phyloP scores from a whole-genome alignment of 2,113 vertebrate genomes.

The Ardeotis arabs region DNA sequence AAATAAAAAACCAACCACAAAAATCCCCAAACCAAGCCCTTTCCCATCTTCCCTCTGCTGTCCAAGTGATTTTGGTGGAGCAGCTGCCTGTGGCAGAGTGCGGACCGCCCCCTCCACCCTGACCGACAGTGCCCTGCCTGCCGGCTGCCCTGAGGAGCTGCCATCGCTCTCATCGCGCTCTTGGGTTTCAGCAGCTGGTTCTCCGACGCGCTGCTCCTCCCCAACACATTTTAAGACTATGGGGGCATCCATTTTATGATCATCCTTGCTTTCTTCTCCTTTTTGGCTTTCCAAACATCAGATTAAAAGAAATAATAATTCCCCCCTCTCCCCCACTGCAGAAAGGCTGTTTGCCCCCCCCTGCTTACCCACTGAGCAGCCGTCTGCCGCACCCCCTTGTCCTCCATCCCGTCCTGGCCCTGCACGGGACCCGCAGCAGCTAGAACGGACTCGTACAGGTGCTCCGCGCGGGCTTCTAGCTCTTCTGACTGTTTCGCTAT shows the following conservation, averaged over 20 bases:
- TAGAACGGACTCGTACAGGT: slow-evolving; percentile 81
- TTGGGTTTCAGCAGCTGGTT: neutral
- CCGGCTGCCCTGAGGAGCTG: neutral
- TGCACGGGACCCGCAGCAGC: slow-evolving; percentile 75
- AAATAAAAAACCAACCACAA: neutral
- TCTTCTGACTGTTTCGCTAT: slow-evolving; percentile 81
- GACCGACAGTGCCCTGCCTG: neutral
- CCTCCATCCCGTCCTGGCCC: neutral
- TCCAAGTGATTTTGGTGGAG: neutral
- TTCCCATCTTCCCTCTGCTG: neutral
- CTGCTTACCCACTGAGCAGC: slow-evolving; percentile 61
- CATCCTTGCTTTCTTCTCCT: neutral
- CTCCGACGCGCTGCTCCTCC: neutral
- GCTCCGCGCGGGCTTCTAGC: slow-evolving; percentile 79
- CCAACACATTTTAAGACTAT: accelerated
- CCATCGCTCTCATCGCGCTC: accelerated
- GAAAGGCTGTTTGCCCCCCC: neutral
- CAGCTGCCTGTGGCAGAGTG: neutral
- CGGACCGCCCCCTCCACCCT: accelerated
- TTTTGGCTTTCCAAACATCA: neutral
- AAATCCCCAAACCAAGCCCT: neutral
- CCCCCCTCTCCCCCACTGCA: accelerated
- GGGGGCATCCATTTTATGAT: neutral
- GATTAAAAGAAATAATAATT: neutral
- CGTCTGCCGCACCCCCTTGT: neutral